A percentile compares a stretch with the other conserved stretches of the same genome.
These are phyloP conservation scores for Aromia moschata DNA, from an alignment of 2,888 invertebrate species.

Conservation along the genomic window DNA sequence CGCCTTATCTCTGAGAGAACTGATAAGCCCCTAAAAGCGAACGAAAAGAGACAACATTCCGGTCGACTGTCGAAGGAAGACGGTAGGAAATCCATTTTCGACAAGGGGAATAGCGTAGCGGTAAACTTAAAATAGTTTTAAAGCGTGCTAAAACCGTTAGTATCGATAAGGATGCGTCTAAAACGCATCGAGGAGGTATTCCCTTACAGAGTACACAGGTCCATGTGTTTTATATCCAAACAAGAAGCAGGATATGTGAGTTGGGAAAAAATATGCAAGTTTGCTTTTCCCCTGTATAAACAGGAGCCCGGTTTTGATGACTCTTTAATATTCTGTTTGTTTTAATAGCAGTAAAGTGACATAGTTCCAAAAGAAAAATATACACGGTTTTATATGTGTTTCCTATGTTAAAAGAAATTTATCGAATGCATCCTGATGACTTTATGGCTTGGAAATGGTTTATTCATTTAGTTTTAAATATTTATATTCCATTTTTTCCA, in stretches of 20 bases:
- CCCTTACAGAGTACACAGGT: conserved; percentile 27
- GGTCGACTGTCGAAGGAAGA: conserved; percentile 23
- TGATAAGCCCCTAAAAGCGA: conserved; percentile 32
- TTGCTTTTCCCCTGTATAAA: conserved; percentile 13
- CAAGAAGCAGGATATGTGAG: conserved; percentile 16
- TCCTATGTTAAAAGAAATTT: not conserved
- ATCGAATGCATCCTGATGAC: too few species aligned
- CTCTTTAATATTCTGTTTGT: conserved; percentile 18
- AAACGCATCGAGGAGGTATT: conserved; percentile 10
- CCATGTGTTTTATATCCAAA: conserved; percentile 27
- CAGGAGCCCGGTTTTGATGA: conserved; percentile 15
- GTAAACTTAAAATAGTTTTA: conserved; percentile 35
- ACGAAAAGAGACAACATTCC: conserved; percentile 33
- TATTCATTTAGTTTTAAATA: too few species aligned
- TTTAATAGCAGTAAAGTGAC: conserved; percentile 9
- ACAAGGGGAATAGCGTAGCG: conserved; percentile 30
- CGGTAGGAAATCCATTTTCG: conserved; percentile 10
- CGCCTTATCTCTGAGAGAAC: conserved; percentile 23
- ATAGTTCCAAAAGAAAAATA: conserved; percentile 4
- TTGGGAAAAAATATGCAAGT: conserved; percentile 16
- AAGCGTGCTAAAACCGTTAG: conserved; percentile 40
- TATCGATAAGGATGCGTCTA: conserved; percentile 34
- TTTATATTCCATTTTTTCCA: too few species aligned
- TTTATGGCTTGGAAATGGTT: too few species aligned
- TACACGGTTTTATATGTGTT: not conserved